Base-by-base conservation (phyloP, 1,140 invertebrate species). In the Drosophila paulistorum region DNA sequence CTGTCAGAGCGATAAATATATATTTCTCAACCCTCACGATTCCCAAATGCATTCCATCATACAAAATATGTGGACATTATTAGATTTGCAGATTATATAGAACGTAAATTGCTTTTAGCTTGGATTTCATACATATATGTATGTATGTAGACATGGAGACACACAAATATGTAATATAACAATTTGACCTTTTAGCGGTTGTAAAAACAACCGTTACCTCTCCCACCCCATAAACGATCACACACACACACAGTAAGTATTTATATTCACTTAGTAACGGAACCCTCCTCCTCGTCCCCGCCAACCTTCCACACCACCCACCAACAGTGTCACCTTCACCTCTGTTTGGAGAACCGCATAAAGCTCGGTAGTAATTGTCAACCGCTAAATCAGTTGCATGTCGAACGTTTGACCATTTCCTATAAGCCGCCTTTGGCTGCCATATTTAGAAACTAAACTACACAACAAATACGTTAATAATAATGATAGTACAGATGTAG, bases 181-280 rank as follows among this genome's bases (percentile, higher is more conserved):
- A 17, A 26, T 70, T 70, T 83, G 81, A 85, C 81, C 81, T 85
- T 81, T 85, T 51, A 37, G 5, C 57, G 65, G 57, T 48, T 60
- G 63, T 55, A 64, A 35, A 70, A 65, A 17, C 66, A 59, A 67
- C 73, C 68, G 81, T 69, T 84, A 83, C 20, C 35, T 1, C 20
- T 7, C 35, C 26, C 5, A 4, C 26, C 5, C 26, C 26, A 4
- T 26, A 5, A 26, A 26, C 26, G 41, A 42, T 23, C 23, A n/a
- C 30, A 2, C 30, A 54, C 17, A 48, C 14, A 39, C 55, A 14
- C 17, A 51, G 5, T 26, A 71, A 51, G 14, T 55, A 39, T 62
- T 71, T 60, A 51, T 63, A 64, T 71, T 30, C 68, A 41, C n/a
- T 66, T 54, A 66, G 37, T 76, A 83, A 79, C 76, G 68, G 14